phyloP scores from a whole-genome alignment of 2,797 vertebrate genomes.

The Manis pentadactyla region DNA sequence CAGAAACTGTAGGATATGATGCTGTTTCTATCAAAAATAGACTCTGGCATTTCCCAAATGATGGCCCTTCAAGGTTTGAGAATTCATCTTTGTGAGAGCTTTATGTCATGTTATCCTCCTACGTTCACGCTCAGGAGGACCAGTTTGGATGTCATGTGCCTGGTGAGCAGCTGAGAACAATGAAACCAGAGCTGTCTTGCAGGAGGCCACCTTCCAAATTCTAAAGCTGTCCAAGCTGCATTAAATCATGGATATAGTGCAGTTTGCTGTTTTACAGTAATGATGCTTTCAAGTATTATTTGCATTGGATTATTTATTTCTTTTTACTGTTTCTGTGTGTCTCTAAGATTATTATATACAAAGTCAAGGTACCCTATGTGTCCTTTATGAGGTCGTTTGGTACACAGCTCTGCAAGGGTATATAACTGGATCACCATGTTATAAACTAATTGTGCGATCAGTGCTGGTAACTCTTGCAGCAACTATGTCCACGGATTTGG shows the following conservation, averaged over 20 bases:
- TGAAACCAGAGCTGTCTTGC: background rate
- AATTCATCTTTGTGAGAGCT: background rate
- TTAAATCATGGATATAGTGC: background rate
- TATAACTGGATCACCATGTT: background rate
- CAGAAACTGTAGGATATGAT: background rate
- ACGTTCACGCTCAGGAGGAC: background rate
- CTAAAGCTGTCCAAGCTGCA: background rate
- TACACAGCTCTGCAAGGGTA: background rate
- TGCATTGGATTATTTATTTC: background rate
- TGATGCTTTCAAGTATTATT: background rate
- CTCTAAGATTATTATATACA: background rate
- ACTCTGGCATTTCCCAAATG: background rate
- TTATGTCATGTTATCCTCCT: background rate
- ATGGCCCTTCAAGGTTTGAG: background rate
- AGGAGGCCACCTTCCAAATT: background rate
- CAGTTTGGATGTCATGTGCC: background rate
- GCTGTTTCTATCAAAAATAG: conserved; percentile 3
- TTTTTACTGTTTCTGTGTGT: conserved; percentile 33
- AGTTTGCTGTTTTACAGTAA: background rate
- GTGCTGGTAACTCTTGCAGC: background rate
- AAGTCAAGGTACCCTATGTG: background rate
- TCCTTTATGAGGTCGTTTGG: background rate
- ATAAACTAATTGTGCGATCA: background rate
- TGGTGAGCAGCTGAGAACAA: background rate
- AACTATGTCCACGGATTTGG: background rate